Base-by-base conservation (phyloP, 92 coral and sea anemone species). In the Actinostola sp. region DNA sequence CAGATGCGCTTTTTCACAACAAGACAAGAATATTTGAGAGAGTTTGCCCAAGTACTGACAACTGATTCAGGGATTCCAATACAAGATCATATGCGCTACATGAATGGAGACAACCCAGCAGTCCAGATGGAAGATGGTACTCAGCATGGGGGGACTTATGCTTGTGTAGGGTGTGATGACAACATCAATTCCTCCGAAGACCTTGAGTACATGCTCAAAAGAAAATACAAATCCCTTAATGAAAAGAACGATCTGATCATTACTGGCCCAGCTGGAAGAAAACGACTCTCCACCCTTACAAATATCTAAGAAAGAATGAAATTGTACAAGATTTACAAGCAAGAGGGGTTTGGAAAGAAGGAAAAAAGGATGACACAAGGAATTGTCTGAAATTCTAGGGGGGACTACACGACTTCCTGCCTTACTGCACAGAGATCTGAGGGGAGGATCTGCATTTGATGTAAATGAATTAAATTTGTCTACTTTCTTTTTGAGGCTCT, bases 181-280 rank as follows among this genome's bases (percentile, higher is more conserved):
- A 36, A 71, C 17, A 32, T 56, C 11, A 24, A 31, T 34, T 49
- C 42, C 31, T 14, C 58, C 36, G 19, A 46, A 17, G 45, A 51
- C 3, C 3, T 67, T 10, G 73, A 48, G 27, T 67, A 67, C 70
- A 44, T 20, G 17, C 29, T 60, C 8, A 58, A 69, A 59, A 78
- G 77, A 48, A 78, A 43, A 30, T 78, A 78, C 13, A 68, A 27
- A 78, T 54, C 70, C 24, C 48, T 78, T 15, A 53, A 78, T 33
- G 7, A 14, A 27, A 39, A 78, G 50, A 28, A 30, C 17, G 26
- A 70, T 23, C 38, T 44, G n/a, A 53, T 77, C 36, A 44, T 67
- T 19, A 29, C 78, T 54, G 78, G 70, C 21, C 77, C 67, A 48
- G 67, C 67, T 27, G 83, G 69, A 70, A 78, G 64, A 35, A 61